phyloP scores from a whole-genome alignment of 2,888 invertebrate species.

The Mythimna impura region DNA sequence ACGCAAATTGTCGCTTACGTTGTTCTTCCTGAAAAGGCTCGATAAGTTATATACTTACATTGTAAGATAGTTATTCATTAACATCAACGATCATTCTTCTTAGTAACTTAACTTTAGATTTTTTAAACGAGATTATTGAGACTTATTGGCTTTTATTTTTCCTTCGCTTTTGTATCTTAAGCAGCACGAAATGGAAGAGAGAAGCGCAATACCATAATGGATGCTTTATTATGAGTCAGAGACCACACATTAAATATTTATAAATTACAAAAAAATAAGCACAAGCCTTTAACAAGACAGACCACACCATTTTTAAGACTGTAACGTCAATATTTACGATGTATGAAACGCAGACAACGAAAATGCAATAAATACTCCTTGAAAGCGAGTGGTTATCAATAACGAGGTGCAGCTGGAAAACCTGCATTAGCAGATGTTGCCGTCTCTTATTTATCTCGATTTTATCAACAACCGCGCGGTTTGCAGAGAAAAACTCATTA shows the following conservation, averaged over 20 bases:
- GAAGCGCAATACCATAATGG: background rate
- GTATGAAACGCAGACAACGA: slow-evolving; percentile 65
- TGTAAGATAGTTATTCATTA: no score
- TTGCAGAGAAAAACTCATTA: slow-evolving; percentile 31
- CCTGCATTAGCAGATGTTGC: slow-evolving; percentile 54
- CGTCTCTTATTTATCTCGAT: slow-evolving; percentile 40
- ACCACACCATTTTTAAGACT: slow-evolving; percentile 54
- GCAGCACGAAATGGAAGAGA: background rate
- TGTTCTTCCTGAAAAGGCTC: no score
- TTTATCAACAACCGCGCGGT: slow-evolving; percentile 13
- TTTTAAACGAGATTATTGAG: no score
- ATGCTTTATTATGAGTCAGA: slow-evolving; percentile 13
- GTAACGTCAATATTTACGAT: slow-evolving; percentile 62
- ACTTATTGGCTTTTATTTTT: background rate
- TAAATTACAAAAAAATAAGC: slow-evolving; percentile 43
- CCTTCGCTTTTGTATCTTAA: background rate
- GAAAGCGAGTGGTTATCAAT: slow-evolving; percentile 48
- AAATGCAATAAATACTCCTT: slow-evolving; percentile 62
- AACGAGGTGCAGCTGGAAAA: slow-evolving; percentile 56
- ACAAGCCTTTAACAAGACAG: slow-evolving; percentile 43
- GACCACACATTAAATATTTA: slow-evolving; percentile 30
- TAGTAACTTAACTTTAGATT: background rate
- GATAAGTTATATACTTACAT: no score
- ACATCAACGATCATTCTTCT: background rate
- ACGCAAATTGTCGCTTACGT: no score